These are phyloP conservation scores for Halictus rubicundus DNA, from an alignment of 1,140 invertebrate genomes.

Conservation along the genomic window DNA sequence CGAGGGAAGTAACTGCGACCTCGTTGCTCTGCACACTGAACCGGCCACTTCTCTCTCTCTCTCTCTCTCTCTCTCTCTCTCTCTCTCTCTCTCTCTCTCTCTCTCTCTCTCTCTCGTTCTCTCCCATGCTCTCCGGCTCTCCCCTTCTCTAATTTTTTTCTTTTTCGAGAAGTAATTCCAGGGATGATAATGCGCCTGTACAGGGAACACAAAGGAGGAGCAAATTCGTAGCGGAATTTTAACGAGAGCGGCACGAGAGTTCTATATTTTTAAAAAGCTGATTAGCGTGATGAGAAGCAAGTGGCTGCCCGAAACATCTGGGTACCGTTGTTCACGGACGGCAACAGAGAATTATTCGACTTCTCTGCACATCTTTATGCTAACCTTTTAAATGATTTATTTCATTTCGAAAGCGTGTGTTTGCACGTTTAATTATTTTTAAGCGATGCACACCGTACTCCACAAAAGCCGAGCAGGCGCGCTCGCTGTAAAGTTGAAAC, in stretches of 20 bases:
- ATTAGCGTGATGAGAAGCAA: not conserved
- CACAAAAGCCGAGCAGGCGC: too few species aligned
- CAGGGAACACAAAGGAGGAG: not conserved
- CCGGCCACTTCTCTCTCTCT: not conserved
- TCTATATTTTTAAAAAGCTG: not conserved
- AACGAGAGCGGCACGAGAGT: not conserved
- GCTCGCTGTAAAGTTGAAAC: too few species aligned
- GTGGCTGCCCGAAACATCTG: not conserved
- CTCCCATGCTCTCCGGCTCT: not conserved
- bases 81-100: too few species aligned
- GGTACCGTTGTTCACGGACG: too few species aligned
- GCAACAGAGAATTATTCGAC: too few species aligned
- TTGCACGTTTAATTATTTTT: too few species aligned
- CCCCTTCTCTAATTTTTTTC: not conserved
- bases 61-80: not conserved
- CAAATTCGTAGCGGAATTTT: not conserved
- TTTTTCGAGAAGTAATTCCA: not conserved
- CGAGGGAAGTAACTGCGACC: not conserved
- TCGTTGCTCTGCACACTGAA: not conserved
- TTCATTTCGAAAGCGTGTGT: too few species aligned
- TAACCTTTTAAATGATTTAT: too few species aligned
- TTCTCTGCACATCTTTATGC: too few species aligned
- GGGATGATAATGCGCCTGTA: not conserved
- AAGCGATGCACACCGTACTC: too few species aligned
- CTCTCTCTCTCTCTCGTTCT: too few species aligned